Percentiles rank a stretch among this genome's conserved stretches.
Conservation (phyloP, 2,113 vertebrate species). For the Arvicanthis niloticus region DNA sequence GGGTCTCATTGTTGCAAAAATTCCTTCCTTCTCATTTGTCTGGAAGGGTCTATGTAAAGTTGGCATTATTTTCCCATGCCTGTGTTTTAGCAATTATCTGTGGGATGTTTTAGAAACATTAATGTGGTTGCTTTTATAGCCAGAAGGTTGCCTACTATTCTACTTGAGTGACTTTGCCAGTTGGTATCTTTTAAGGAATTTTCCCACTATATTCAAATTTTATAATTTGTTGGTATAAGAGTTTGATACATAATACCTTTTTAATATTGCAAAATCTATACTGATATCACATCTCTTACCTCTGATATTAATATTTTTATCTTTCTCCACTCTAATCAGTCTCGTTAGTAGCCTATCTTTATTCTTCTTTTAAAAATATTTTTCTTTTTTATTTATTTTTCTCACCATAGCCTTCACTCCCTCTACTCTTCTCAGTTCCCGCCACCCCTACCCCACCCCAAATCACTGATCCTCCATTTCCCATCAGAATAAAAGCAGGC, state of each 20-base stretch:
- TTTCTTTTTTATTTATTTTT: neutral
- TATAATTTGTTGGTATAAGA: neutral
- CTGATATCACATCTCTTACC: neutral
- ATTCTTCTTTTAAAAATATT: neutral
- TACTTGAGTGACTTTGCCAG: neutral
- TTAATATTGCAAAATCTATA: slow-evolving; percentile 14
- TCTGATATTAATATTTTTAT: neutral
- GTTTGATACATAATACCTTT: neutral
- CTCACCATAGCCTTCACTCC: neutral
- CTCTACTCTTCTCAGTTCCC: neutral
- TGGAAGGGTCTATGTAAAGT: neutral
- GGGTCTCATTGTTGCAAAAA: neutral
- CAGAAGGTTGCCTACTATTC: neutral
- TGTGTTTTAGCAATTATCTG: neutral
- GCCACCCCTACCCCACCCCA: too few relatives aligned
- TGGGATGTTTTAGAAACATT: neutral
- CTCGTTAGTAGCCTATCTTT: neutral
- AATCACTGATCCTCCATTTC: neutral
- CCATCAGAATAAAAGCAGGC: neutral
- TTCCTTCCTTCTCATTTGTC: neutral
- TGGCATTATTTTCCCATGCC: neutral
- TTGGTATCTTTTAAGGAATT: neutral
- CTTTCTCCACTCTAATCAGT: neutral
- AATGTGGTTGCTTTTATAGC: slow-evolving; percentile 2
- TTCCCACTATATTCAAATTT: neutral